Conservation (phyloP, 2,797 vertebrate genomes). For the Neoniphon sammara region DNA sequence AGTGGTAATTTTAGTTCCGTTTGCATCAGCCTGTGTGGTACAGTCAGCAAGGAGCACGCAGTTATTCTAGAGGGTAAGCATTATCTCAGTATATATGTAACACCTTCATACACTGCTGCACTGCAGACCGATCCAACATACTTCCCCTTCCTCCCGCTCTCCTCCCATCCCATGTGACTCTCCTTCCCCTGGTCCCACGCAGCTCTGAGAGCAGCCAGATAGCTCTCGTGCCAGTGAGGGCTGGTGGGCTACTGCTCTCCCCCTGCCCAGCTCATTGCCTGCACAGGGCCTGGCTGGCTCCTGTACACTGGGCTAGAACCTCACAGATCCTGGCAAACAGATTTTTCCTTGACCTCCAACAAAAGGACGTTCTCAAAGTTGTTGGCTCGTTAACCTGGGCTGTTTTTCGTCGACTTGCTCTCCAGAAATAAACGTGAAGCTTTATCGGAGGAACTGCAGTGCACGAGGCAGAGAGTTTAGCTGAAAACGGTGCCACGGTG, state of each 20-base stretch:
- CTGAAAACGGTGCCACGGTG: background rate
- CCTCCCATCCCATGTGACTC: constrained; percentile 59
- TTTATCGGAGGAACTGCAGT: background rate
- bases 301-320: constrained; percentile 50
- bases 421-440: constrained; percentile 11
- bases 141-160: constrained; percentile 31
- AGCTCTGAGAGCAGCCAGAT: constrained; percentile 71
- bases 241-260: constrained; percentile 61
- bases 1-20: constrained; percentile 80
- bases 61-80: constrained; percentile 69
- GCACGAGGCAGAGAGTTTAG: background rate
- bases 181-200: constrained; percentile 54
- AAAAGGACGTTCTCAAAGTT: constrained; percentile 77
- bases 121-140: constrained; percentile 43
- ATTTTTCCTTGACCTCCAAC: constrained; percentile 79
- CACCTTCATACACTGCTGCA: constrained; percentile 61
- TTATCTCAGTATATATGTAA: constrained; percentile 63
- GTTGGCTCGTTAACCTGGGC: constrained; percentile 52
- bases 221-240: constrained; percentile 68
- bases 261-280: constrained; percentile 72
- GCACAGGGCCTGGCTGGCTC: constrained; percentile 63
- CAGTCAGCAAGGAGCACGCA: constrained; percentile 60
- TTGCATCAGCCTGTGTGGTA: constrained; percentile 79
- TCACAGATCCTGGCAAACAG: constrained; percentile 77
- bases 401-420: constrained; percentile 34